These are phyloP conservation scores for Drosophila aldrichi DNA, from an alignment of 2,888 invertebrate genomes.

Conservation along the genomic window DNA sequence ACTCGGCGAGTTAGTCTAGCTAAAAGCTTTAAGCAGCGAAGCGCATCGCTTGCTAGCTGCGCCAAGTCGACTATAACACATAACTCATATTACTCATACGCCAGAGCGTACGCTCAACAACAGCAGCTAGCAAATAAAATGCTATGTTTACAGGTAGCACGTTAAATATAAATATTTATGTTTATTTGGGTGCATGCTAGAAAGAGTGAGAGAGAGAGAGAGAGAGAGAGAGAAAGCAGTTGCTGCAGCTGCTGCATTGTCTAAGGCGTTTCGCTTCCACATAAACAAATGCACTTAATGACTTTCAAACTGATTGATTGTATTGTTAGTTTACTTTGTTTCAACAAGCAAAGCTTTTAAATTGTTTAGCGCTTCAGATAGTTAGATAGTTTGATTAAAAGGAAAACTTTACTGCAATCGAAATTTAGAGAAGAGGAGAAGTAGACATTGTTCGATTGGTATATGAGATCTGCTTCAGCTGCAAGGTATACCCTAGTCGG, in stretches of 20 bases:
- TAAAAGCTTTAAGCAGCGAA: slow-evolving; percentile 53
- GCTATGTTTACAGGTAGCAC: slow-evolving; percentile 13
- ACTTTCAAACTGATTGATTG: background rate
- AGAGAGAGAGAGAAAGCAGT: too few species aligned
- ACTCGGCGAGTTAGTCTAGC: background rate
- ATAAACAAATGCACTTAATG: slow-evolving; percentile 4
- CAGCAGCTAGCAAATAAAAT: slow-evolving; percentile 10
- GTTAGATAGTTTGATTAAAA: background rate
- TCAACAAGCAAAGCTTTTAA: background rate
- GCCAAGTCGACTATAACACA: slow-evolving; percentile 10
- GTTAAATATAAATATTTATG: slow-evolving; percentile 42
- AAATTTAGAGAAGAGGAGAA: too few species aligned
- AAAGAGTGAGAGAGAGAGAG: background rate
- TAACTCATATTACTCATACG: slow-evolving; percentile 45
- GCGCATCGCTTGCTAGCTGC: slow-evolving; percentile 1
- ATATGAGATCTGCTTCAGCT: too few species aligned
- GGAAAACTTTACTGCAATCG: background rate
- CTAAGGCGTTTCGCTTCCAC: background rate
- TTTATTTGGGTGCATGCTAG: slow-evolving; percentile 2
- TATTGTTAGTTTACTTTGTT: slow-evolving; percentile 4
- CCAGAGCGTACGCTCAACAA: slow-evolving; percentile 15
- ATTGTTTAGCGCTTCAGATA: background rate
- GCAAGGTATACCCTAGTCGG: background rate
- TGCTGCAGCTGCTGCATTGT: slow-evolving; percentile 1
- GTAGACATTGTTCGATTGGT: too few species aligned